phyloP scores from a whole-genome alignment of 2,888 invertebrate species.

The Laspeyria flexula region DNA sequence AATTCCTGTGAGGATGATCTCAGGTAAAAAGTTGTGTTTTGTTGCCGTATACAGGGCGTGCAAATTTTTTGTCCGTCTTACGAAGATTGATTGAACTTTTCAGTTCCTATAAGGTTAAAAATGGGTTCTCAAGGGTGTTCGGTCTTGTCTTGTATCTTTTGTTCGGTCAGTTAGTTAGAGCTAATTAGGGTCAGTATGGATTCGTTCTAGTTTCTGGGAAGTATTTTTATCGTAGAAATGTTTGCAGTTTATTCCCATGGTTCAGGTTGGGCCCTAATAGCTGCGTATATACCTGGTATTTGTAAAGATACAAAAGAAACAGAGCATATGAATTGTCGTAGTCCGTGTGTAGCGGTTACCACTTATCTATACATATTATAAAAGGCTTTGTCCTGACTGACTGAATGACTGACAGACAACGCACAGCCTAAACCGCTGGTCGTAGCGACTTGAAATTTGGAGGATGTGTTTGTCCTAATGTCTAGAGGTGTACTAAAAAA shows the following conservation, averaged over 20 bases:
- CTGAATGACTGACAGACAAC: no score
- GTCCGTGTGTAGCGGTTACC: no score
- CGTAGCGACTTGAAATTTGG: no score
- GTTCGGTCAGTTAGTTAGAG: constrained; percentile 19
- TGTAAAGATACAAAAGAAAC: no score
- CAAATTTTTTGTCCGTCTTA: constrained; percentile 15
- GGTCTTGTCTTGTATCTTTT: constrained; percentile 17
- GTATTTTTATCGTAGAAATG: constrained; percentile 1
- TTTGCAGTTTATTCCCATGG: background rate
- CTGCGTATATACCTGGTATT: no score
- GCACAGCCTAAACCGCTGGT: no score
- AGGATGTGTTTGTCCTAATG: no score
- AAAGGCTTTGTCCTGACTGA: no score
- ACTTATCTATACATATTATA: no score
- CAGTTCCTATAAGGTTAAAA: constrained; percentile 32
- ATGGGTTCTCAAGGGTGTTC: constrained; percentile 19
- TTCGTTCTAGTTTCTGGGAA: constrained; percentile 29
- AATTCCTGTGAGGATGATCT: constrained; percentile 7
- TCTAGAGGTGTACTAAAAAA: no score
- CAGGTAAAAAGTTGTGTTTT: constrained; percentile 14
- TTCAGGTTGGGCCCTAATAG: no score
- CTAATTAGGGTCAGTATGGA: constrained; percentile 24
- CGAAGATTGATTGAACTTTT: constrained; percentile 25
- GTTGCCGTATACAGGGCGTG: constrained; percentile 7
- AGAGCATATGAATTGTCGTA: no score